Evolutionary conservation across 2,888 invertebrate species (phyloP).

Genomic region (Nomada lathburiana): DNA sequence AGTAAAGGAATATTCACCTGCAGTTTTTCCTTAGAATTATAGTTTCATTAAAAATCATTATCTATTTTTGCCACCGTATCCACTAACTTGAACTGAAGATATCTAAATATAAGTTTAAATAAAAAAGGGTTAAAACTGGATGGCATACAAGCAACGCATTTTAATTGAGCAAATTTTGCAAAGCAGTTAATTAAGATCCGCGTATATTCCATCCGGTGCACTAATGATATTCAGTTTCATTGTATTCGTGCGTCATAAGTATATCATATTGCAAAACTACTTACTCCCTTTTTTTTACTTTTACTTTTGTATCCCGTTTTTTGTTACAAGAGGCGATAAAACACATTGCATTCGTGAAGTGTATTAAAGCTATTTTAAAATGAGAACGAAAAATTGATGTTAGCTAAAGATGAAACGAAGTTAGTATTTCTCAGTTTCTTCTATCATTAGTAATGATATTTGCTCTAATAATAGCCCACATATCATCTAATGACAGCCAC

Average conservation of each 20-base stretch:
- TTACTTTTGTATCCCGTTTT: neutral
- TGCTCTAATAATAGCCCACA: constrained; percentile 19
- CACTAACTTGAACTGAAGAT: no score
- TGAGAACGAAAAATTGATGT: neutral
- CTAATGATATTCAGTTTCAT: constrained; percentile 29
- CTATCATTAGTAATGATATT: constrained; percentile 39
- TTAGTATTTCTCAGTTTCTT: constrained; percentile 50
- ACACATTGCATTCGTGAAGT: neutral
- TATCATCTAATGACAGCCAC: neutral
- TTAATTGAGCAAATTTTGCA: neutral
- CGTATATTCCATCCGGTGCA: neutral
- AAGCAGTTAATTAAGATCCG: constrained; percentile 26
- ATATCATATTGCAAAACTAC: constrained; percentile 46
- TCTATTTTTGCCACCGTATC: no score
- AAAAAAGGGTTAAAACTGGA: neutral
- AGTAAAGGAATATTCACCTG: no score
- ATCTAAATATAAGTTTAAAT: no score
- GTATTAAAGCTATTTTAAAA: no score
- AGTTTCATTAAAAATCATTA: no score
- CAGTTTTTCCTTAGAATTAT: no score
- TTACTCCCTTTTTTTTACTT: neutral
- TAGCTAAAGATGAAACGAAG: constrained; percentile 42
- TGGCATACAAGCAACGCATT: neutral
- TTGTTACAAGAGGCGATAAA: neutral
- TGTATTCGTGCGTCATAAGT: constrained; percentile 45